Percentiles rank a stretch among this genome's conserved stretches.
Conservation (phyloP, 2,888 invertebrate genomes). For the Parthenolecanium corni region DNA sequence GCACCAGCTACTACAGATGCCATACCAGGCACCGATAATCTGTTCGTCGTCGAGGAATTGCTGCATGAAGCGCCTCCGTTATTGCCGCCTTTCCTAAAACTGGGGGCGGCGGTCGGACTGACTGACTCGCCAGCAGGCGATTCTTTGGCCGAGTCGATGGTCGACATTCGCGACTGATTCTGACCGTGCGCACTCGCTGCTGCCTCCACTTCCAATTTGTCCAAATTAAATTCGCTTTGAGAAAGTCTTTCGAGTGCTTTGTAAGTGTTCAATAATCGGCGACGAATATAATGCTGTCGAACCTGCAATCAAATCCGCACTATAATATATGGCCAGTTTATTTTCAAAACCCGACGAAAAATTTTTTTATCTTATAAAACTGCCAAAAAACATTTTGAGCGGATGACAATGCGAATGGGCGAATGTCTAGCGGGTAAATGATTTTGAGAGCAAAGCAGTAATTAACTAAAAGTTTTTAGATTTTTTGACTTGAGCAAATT, state of each 20-base stretch:
- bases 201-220: constrained; percentile 54
- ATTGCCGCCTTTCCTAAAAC: no score
- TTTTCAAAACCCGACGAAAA: neutral
- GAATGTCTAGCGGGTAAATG: no score
- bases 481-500: no score
- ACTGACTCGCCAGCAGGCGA: no score
- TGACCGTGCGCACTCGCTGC: constrained; percentile 39
- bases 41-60: constrained; percentile 17
- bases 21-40: constrained; percentile 13
- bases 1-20: neutral
- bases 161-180: neutral
- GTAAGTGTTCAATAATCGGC: constrained; percentile 66
- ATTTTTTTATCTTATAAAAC: neutral
- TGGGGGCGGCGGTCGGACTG: no score
- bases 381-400: neutral
- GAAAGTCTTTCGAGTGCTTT: constrained; percentile 67
- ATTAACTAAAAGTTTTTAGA: no score
- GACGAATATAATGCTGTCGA: constrained; percentile 67
- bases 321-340: neutral
- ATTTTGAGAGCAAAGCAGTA: no score
- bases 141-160: constrained; percentile 1
- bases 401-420: no score
- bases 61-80: neutral
- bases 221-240: constrained; percentile 73
- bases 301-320: constrained; percentile 44